Conservation (phyloP, 2,113 vertebrate species). For the Silurus glanis region DNA sequence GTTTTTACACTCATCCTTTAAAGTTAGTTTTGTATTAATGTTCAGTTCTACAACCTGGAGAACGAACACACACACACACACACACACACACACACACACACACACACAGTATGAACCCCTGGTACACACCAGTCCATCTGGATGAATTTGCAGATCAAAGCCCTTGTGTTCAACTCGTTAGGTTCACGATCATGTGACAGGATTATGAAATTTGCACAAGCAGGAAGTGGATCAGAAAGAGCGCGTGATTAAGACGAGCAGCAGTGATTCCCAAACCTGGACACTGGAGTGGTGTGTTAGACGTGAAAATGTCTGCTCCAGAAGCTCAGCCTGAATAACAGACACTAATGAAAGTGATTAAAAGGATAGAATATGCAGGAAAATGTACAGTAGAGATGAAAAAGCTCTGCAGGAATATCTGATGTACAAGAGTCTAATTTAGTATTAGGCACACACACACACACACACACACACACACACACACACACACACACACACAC, state of each 20-base stretch:
- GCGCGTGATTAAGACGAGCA: background rate
- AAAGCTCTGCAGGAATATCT: background rate
- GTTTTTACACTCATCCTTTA: background rate
- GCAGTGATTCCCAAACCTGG: background rate
- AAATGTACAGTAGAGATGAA: background rate
- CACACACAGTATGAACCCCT: background rate
- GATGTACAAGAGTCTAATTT: too few species aligned
- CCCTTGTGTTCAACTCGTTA: background rate
- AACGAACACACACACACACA: background rate
- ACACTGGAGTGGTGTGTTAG: background rate
- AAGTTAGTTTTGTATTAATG: background rate
- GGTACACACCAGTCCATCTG: background rate
- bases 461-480: too few species aligned
- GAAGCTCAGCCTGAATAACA: background rate
- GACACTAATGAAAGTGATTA: conserved; percentile 10
- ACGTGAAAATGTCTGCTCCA: background rate
- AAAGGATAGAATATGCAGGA: background rate
- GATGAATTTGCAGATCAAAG: background rate
- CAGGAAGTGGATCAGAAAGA: background rate
- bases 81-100: background rate
- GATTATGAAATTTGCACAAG: background rate
- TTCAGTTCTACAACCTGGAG: background rate
- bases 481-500: too few species aligned
- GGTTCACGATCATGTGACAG: background rate
- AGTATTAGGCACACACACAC: too few species aligned